Evolutionary conservation across 64 coral and sea anemone species (phyloP), one percentile per base, ranked within the genome.

Genomic region (Stichodactyla helianthus): DNA sequence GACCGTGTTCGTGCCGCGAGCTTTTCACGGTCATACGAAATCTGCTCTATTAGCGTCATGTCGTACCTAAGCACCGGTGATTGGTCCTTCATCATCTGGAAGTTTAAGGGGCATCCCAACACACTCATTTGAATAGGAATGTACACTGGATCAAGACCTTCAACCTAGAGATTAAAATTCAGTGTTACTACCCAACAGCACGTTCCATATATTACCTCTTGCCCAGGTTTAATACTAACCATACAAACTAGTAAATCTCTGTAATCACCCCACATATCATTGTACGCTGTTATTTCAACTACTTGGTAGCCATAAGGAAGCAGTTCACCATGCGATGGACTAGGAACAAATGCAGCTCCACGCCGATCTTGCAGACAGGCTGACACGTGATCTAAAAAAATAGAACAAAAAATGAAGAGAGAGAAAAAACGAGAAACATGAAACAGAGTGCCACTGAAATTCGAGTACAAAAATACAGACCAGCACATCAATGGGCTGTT

Each of bases 31-130:
- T 31, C 28, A 31, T 31, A 31, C 0, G 35, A 44, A 44, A 44
- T 44, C 35, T 44, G 55, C 14, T 58, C 7, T 2, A 1, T 58
- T 9, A 6, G 20, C 0, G 10, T 74, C 17, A 74, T 74, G 10
- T 28, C 62, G 84, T 79, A 99, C 97, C 97, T 92, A 57, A 99
- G 90, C 8, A 99, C 83, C 23, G 97, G 93, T 5, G 91, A 79
- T 59, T 95, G 90, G 27, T 99, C 97, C 85, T 90, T 99, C 86
- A 90, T 95, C 93, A 99, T 99, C 85, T 99, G 97, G 70, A 99
- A 99, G 64, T 99, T 99, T 18, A 99, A 79, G 13, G 97, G 97
- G 84, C 97, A 99, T 2, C 97, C 97, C 35, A 82, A 88, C 0
- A 99, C 93, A 85, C 84, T 87, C 97, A 99, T 95, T 6, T 87